These are phyloP conservation scores for Tenthredo notha DNA, from an alignment of 2,888 invertebrate genomes.

Conservation along the genomic window DNA sequence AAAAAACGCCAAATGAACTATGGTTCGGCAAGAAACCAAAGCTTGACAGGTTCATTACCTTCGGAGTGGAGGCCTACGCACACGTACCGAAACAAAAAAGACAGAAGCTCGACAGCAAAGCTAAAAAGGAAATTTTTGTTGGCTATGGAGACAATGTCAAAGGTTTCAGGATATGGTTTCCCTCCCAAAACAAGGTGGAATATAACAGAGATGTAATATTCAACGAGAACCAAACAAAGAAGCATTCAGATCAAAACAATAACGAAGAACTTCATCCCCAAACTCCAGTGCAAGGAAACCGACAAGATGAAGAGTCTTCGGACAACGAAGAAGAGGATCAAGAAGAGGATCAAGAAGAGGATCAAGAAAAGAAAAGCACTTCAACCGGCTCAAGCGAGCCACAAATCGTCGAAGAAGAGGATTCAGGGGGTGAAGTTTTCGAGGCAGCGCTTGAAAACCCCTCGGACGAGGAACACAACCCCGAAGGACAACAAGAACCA, in stretches of 20 bases:
- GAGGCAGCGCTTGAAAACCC: not conserved
- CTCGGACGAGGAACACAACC: not conserved
- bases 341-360: too few relatives aligned
- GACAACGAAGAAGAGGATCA: too few relatives aligned
- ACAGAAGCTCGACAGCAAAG: slow-evolving; percentile 49
- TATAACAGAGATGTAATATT: slow-evolving; percentile 56
- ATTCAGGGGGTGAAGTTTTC: not conserved
- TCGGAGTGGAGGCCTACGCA: slow-evolving; percentile 51
- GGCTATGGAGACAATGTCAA: slow-evolving; percentile 55
- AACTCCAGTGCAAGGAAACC: too few relatives aligned
- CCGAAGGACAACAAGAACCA: not conserved
- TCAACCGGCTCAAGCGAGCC: too few relatives aligned
- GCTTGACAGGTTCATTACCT: slow-evolving; percentile 47
- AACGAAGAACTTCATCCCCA: too few relatives aligned
- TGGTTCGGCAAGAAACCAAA: slow-evolving; percentile 45
- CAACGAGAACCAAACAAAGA: slow-evolving; percentile 25
- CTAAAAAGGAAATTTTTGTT: slow-evolving; percentile 55
- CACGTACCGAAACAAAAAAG: slow-evolving; percentile 55
- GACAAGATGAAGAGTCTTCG: too few relatives aligned
- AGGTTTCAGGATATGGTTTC: slow-evolving; percentile 53
- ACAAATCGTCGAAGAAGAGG: too few relatives aligned
- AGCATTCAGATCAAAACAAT: not conserved
- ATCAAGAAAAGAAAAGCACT: too few relatives aligned
- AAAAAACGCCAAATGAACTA: slow-evolving; percentile 56
- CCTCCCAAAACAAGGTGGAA: slow-evolving; percentile 27